Evolutionary conservation across 2,888 invertebrate genomes (phyloP), one percentile per base, ranked within the genome.

Genomic region (Colletes collaris): DNA sequence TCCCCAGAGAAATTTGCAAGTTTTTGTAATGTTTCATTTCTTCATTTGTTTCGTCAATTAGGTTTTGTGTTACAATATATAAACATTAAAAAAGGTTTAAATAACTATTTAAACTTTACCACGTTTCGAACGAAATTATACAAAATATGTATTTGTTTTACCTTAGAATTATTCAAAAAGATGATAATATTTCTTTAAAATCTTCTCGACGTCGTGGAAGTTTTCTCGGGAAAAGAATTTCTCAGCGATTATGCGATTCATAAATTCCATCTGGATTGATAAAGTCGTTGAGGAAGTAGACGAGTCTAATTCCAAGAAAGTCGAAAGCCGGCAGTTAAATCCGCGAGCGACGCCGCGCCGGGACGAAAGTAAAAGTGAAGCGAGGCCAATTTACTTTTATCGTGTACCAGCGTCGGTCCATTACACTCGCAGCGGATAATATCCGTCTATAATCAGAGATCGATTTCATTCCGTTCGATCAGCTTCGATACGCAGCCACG

Each of bases 291-390:
- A 60, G 73, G 73, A 73, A 73, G 46, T 11, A 53, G 19, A 4
- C 58, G 53, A 58, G 58, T 56, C 50, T 3, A 60, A 60, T 60
- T 37, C 46, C 59, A 59, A 58, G 60, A 71, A 60, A 70, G 65
- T 53, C 65, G 65, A 53, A 44, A 60, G 27, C 10, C 52, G 44
- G 49, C 59, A 49, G 56, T 50, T 56, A 16, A 68, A 49, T 53
- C 35, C 56, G 37, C 50, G 56, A 3, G 27, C 27, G 27, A 27
- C 27, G 27, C 27, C 2, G 27, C 27, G 2, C 27, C 19, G 8
- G 63, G 71, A 77, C 67, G 89, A 89, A 87, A 88, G 89, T 88
- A 88, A 89, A 86, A 89, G 87, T 86, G 68, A 86, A 79, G 81
- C 80, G 72, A 82, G 70, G 80, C 79, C 83, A 85, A 86, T 88